These are phyloP conservation scores for Anodontia alba DNA, from an alignment of 2,888 invertebrate genomes.

Conservation along the genomic window DNA sequence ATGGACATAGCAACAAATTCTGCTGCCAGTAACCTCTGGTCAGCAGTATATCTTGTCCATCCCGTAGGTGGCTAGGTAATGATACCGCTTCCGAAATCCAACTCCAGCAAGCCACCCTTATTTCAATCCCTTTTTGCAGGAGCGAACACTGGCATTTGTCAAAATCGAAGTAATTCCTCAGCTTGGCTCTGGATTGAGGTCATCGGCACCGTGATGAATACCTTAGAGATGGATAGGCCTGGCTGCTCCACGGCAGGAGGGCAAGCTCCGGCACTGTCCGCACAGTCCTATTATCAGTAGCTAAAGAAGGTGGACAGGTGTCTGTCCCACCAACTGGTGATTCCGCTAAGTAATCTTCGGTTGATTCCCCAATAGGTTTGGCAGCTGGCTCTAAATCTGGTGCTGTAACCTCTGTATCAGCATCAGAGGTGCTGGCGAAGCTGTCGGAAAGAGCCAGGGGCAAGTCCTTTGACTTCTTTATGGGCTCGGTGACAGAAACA, in stretches of 20 bases:
- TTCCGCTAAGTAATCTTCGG: background rate
- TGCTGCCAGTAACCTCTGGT: conserved; percentile 26
- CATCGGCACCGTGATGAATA: too few species aligned
- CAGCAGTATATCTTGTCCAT: conserved; percentile 7
- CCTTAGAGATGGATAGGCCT: background rate
- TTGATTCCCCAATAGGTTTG: background rate
- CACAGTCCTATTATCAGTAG: background rate
- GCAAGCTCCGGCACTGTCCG: background rate
- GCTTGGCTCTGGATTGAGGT: background rate
- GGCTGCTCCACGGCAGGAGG: background rate
- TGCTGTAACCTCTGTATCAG: too few species aligned
- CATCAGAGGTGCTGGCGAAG: too few species aligned
- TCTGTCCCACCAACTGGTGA: background rate
- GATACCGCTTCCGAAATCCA: background rate
- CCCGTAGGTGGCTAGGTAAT: conserved; percentile 28
- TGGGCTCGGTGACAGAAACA: too few species aligned
- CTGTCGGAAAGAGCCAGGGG: too few species aligned
- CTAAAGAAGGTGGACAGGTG: too few species aligned
- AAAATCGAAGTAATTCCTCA: background rate
- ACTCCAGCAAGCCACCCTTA: background rate
- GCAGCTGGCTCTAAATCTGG: too few species aligned
- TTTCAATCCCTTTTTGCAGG: conserved; percentile 28
- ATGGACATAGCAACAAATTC: conserved; percentile 28
- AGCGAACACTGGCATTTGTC: conserved; percentile 28
- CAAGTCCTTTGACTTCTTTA: too few species aligned